These are phyloP conservation scores for Agelas oroides DNA, from an alignment of 37 sponge, comb jelly and placozoan genomes.

Conservation along the genomic window DNA sequence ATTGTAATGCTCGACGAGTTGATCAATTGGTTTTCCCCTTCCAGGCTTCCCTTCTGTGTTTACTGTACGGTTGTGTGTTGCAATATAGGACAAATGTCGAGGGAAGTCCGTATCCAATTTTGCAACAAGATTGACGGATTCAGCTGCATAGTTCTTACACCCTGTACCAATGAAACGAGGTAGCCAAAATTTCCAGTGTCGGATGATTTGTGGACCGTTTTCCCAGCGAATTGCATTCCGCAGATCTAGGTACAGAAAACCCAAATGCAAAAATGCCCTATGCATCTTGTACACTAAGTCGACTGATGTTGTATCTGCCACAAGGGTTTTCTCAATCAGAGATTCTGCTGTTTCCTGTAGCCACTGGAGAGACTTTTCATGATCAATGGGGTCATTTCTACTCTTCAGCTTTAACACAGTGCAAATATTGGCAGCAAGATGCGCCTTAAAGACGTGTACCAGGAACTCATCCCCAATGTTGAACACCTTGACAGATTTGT, in stretches of 20 bases:
- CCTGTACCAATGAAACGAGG: conserved; percentile 15
- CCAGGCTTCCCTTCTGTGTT: conserved; percentile 15
- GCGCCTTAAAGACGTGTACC: conserved; percentile 16
- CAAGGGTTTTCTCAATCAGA: neutral
- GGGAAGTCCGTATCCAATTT: conserved; percentile 21
- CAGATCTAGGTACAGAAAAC: conserved; percentile 19
- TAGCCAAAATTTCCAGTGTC: conserved; percentile 33
- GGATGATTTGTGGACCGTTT: conserved; percentile 27
- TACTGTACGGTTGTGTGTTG: conserved; percentile 21
- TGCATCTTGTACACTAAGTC: conserved; percentile 12
- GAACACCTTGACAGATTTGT: conserved; percentile 29
- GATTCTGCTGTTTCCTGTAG: conserved; percentile 27
- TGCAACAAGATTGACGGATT: neutral
- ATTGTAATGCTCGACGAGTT: conserved; percentile 43
- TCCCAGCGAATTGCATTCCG: conserved; percentile 28
- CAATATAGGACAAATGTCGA: conserved; percentile 14
- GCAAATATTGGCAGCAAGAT: conserved; percentile 6
- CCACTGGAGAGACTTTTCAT: conserved; percentile 2
- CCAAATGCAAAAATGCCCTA: neutral
- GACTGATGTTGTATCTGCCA: neutral
- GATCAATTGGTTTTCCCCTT: conserved; percentile 33
- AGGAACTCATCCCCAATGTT: conserved; percentile 32
- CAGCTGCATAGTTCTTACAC: conserved; percentile 21
- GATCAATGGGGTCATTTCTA: neutral
- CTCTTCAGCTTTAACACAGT: too few relatives aligned